phyloP scores from a whole-genome alignment of 2,113 vertebrate genomes.

The Rhynchomys soricoides region DNA sequence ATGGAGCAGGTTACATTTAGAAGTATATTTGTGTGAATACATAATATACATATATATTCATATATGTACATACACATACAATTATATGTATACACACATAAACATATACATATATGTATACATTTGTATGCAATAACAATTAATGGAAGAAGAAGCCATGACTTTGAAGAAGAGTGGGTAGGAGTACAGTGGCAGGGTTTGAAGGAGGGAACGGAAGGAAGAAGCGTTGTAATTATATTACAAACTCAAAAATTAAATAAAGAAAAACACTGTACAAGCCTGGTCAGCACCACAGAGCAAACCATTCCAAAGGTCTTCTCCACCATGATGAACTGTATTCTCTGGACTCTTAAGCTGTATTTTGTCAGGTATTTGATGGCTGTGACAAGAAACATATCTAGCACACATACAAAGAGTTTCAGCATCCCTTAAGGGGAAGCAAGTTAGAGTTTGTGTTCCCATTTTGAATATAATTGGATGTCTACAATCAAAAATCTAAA shows the following conservation, averaged over 20 bases:
- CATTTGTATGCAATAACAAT: background rate
- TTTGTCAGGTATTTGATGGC: background rate
- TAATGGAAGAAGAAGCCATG: background rate
- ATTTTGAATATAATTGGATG: fast-evolving
- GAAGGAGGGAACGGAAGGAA: background rate
- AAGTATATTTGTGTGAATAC: background rate
- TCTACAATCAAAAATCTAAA: fast-evolving
- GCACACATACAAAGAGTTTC: background rate
- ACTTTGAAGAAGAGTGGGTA: background rate
- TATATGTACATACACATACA: background rate
- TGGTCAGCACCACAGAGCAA: background rate
- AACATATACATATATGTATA: fast-evolving
- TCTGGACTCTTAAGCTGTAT: background rate
- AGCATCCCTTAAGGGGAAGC: fast-evolving
- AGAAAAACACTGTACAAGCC: background rate
- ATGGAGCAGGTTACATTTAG: background rate
- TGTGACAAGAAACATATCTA: background rate
- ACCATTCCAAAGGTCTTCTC: background rate
- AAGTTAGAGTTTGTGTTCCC: background rate
- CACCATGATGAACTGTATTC: too few relatives aligned
- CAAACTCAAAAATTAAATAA: background rate
- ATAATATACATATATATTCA: background rate
- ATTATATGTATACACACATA: background rate
- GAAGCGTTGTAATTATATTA: background rate
- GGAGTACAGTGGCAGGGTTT: background rate